Evolutionary conservation across 1,140 invertebrate species (phyloP), one percentile per base, ranked within the genome.

Genomic region (Dendrolimus punctatus): DNA sequence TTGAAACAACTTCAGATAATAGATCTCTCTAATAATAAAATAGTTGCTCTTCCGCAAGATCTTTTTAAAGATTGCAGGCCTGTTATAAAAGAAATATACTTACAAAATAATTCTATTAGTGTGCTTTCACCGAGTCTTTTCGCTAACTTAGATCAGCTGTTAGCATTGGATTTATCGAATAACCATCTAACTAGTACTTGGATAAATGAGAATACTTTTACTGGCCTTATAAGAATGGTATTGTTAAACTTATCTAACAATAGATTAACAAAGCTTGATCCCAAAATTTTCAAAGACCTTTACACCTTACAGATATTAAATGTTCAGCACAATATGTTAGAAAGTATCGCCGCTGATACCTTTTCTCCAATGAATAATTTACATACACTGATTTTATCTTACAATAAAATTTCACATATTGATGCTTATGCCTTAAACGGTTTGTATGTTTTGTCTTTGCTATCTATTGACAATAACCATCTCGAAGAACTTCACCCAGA

Each of bases 51-150:
- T 55, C 95, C 96, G n/a, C 91, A 93, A 39, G 92, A 93, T 63
- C 84, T 97, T 53, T 96, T 97, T 61, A 90, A 91, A 67, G 95
- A 96, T 74, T 91, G 91, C 58, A 88, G 90, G 7, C 91, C 92
- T 53, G 91, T 92, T 9, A 91, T 98, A 53, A 94, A 94, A 85
- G 94, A 96, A 87, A 91, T 97, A 60, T 93, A 95, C 75, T 80
- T 97, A 65, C 93, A 95, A 76, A 96, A 96, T 80, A 97, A 97
- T 88, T 95, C 93, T 46, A 95, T 96, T 47, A 92, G 91, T 71
- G 92, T 93, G 6, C 84, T 96, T 43, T 92, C 94, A 51, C 93
- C 94, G 0, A 93, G 93, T 55, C 87, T 96, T 7, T 95, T 97
- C 69, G 90, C 92, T 6, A 94, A 95, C 70, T 90, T 98, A 68